A percentile compares a stretch with the other conserved stretches of the same genome.
phyloP scores from a whole-genome alignment of 2,888 invertebrate genomes.

The Drosophila yooni region DNA sequence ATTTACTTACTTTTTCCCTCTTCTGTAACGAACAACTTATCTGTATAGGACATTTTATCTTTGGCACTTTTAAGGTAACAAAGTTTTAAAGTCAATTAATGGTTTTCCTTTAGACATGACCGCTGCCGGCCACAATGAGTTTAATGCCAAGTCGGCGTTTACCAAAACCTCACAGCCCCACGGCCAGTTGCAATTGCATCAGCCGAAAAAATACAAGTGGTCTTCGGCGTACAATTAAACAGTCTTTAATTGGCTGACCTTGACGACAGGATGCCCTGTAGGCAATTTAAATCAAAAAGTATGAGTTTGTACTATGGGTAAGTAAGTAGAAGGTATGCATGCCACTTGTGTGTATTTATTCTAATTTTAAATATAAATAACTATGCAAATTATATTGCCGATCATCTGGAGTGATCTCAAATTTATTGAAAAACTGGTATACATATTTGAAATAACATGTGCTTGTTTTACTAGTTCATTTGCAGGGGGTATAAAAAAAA shows the following conservation, averaged over 20 bases:
- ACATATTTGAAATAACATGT: neutral
- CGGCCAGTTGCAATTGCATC: neutral
- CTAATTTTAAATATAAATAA: neutral
- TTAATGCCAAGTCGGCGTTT: neutral
- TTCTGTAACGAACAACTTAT: neutral
- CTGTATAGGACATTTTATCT: neutral
- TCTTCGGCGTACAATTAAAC: neutral
- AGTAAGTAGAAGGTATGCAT: too few species aligned
- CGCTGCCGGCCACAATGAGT: neutral
- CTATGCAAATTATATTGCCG: neutral
- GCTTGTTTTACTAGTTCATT: conserved; percentile 7
- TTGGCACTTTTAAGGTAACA: neutral
- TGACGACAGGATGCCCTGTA: neutral
- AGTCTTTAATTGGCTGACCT: neutral
- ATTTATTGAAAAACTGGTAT: neutral
- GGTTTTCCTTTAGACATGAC: neutral
- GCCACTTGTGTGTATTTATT: neutral
- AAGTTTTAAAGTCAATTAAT: neutral
- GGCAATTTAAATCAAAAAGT: neutral
- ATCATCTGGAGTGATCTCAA: neutral
- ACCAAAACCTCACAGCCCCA: neutral
- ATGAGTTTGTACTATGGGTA: neutral
- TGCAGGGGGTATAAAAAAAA: conserved; percentile 11
- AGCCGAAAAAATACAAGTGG: neutral
- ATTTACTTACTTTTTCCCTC: neutral